These are phyloP conservation scores for Latheticus oryzae DNA, from an alignment of 2,888 invertebrate species.

Conservation along the genomic window DNA sequence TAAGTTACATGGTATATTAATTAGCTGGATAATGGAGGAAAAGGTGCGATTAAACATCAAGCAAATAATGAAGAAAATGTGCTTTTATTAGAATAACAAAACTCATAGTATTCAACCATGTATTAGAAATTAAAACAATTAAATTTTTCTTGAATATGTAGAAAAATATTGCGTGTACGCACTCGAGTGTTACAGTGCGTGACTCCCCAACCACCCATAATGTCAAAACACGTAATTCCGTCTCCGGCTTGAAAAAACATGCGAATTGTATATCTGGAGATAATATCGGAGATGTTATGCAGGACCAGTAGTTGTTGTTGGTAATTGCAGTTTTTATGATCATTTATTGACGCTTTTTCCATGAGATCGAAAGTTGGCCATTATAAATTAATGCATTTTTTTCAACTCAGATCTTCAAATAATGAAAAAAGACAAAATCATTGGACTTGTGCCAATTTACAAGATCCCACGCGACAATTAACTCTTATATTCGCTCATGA, in stretches of 20 bases:
- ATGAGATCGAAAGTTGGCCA: neutral
- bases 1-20: constrained; percentile 15
- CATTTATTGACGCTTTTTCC: constrained; percentile 7
- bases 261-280: constrained; percentile 6
- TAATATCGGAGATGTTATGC: too few relatives aligned
- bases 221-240: constrained; percentile 31
- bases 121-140: too few relatives aligned
- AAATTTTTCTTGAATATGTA: too few relatives aligned
- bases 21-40: constrained; percentile 2
- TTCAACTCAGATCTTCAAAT: neutral
- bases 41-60: constrained; percentile 1
- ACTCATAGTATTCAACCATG: too few relatives aligned
- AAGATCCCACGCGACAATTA: constrained; percentile 33
- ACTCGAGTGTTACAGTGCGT: constrained; percentile 18
- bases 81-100: too few relatives aligned
- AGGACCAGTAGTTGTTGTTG: constrained; percentile 11
- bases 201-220: constrained; percentile 22
- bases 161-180: constrained; percentile 26
- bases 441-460: constrained; percentile 34
- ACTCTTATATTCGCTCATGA: constrained; percentile 29
- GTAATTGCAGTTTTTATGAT: constrained; percentile 6
- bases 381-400: too few relatives aligned
- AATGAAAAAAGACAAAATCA: constrained; percentile 29
- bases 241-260: constrained; percentile 9
- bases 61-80: too few relatives aligned